Conservation (phyloP, 2,113 vertebrate genomes). For the Plectropomus leopardus region DNA sequence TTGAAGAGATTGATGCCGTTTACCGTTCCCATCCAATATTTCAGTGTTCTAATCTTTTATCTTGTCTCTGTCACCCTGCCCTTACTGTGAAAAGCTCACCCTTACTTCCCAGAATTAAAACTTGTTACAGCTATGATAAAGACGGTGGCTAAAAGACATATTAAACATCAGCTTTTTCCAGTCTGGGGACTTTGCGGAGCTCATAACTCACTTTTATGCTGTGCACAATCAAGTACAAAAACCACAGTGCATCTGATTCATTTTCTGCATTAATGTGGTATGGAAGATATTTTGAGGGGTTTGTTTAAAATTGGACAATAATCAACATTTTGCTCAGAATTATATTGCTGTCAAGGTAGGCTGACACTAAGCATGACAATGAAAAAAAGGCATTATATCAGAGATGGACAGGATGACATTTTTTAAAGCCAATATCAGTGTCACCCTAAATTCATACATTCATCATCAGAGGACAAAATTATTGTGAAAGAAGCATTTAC, state of each 20-base stretch:
- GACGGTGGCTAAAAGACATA: conserved; percentile 12
- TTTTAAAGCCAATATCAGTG: not conserved
- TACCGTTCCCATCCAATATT: conserved; percentile 29
- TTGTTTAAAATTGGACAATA: not conserved
- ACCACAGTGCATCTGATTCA: not conserved
- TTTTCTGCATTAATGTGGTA: conserved; percentile 1
- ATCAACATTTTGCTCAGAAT: not conserved
- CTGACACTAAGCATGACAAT: not conserved
- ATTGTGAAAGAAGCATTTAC: not conserved
- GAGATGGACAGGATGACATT: not conserved
- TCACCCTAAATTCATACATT: not conserved
- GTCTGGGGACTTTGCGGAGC: not conserved
- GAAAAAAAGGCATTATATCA: not conserved
- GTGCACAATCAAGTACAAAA: not conserved
- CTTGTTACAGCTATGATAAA: conserved; percentile 18
- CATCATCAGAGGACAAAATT: not conserved
- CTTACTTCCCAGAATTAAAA: conserved; percentile 52
- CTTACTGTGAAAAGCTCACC: conserved; percentile 25
- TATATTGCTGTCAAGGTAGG: not conserved
- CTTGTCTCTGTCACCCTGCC: conserved; percentile 30
- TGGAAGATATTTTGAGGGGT: not conserved
- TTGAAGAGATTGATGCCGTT: conserved; percentile 44
- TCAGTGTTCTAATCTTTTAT: conserved; percentile 20
- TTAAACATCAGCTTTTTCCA: conserved; percentile 24
- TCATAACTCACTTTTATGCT: conserved; percentile 43